Conservation (phyloP, 2,888 invertebrate species). For the Synergus gifuensis region DNA sequence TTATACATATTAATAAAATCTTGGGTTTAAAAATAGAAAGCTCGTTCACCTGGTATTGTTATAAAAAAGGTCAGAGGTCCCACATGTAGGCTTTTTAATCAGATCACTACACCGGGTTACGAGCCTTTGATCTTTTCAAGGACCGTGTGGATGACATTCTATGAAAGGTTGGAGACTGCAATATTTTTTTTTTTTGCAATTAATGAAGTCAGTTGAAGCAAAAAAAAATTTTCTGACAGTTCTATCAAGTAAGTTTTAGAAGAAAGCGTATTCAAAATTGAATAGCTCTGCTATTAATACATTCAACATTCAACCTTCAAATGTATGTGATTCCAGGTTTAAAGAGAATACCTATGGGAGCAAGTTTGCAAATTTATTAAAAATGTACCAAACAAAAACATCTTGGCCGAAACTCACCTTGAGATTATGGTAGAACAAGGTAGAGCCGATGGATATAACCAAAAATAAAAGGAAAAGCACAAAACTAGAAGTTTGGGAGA, state of each 20-base stretch:
- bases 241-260: not conserved
- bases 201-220: not conserved
- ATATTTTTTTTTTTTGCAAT: not conserved
- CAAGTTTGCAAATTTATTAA: not conserved
- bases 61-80: slow-evolving; percentile 28
- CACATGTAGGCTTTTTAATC: slow-evolving; percentile 13
- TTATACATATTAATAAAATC: slow-evolving; percentile 12
- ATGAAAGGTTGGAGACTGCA: not conserved
- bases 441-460: slow-evolving; percentile 85
- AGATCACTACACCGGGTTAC: slow-evolving; percentile 27
- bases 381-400: not conserved
- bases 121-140: slow-evolving; percentile 26
- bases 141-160: not conserved
- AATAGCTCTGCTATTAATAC: slow-evolving; percentile 21
- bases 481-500: slow-evolving; percentile 88
- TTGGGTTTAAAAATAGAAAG: slow-evolving; percentile 34
- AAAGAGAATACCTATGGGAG: not conserved
- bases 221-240: slow-evolving; percentile 22
- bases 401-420: slow-evolving; percentile 82
- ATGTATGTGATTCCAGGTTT: not conserved
- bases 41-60: slow-evolving; percentile 36
- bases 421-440: slow-evolving; percentile 90
- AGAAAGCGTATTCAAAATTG: not conserved
- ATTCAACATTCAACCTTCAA: slow-evolving; percentile 21
- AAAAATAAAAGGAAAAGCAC: slow-evolving; percentile 88